Evolutionary conservation across 1,140 invertebrate species (phyloP).

Genomic region (Acromyrmex charruanus): DNA sequence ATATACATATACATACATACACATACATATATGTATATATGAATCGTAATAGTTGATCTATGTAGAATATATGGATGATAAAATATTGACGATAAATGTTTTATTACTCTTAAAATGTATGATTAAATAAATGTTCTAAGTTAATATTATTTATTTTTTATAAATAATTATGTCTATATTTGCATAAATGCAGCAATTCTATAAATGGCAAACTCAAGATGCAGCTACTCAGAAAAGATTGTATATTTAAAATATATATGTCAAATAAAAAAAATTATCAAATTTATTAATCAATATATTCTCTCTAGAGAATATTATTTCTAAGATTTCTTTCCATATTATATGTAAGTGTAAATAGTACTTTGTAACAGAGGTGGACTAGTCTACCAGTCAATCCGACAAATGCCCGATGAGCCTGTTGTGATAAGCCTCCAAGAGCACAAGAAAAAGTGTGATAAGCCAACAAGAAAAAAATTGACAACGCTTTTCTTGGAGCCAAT

Average conservation of each 20-base stretch:
- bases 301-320: neutral
- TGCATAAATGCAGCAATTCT: conserved; percentile 25
- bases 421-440: too few species aligned
- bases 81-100: conserved; percentile 45
- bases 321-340: neutral
- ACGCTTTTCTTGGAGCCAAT: too few species aligned
- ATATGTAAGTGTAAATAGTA: conserved; percentile 33
- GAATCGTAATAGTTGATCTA: conserved; percentile 20
- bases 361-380: neutral
- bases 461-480: too few species aligned
- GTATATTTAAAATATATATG: conserved; percentile 17
- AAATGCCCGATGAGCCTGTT: too few species aligned
- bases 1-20: neutral
- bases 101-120: conserved; percentile 6
- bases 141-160: conserved; percentile 25
- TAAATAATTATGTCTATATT: conserved; percentile 16
- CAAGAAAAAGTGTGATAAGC: too few species aligned
- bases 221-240: conserved; percentile 11
- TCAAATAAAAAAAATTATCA: neutral
- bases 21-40: neutral
- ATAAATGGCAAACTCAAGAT: conserved; percentile 35
- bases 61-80: conserved; percentile 44
- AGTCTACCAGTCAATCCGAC: too few species aligned
- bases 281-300: conserved; percentile 16
- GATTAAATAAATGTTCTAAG: conserved; percentile 19